These are phyloP conservation scores for Rissa tridactyla DNA, from an alignment of 2,113 vertebrate species.

Conservation along the genomic window DNA sequence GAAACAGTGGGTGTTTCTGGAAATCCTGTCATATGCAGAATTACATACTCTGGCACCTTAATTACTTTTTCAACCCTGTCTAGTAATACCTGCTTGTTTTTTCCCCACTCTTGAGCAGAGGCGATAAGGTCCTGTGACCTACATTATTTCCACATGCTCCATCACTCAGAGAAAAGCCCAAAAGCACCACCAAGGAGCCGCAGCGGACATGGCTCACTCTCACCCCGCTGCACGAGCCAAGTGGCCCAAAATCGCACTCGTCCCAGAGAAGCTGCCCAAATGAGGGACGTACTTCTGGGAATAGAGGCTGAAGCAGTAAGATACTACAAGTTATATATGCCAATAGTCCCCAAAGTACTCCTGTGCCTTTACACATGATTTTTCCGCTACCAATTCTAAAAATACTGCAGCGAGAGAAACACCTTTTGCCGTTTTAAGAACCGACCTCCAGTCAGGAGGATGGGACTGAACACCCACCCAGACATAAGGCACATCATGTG, in stretches of 20 bases:
- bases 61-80: not conserved
- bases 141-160: not conserved
- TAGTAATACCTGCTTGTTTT: not conserved
- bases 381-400: not conserved
- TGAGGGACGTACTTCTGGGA: accelerated
- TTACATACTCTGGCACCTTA: not conserved
- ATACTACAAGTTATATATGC: not conserved
- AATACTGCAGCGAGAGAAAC: not conserved
- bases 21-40: slow-evolving; percentile 1
- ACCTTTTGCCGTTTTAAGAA: not conserved
- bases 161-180: not conserved
- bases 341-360: not conserved
- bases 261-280: not conserved
- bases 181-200: not conserved
- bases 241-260: not conserved
- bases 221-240: accelerated
- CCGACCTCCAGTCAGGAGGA: not conserved
- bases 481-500: not conserved
- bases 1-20: not conserved
- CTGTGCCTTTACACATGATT: not conserved
- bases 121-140: not conserved
- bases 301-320: not conserved
- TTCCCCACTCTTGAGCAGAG: accelerated
- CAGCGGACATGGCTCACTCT: not conserved
- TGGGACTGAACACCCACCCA: not conserved